These are phyloP conservation scores for Zele albiditarsus DNA, from an alignment of 2,888 invertebrate genomes.

Conservation along the genomic window DNA sequence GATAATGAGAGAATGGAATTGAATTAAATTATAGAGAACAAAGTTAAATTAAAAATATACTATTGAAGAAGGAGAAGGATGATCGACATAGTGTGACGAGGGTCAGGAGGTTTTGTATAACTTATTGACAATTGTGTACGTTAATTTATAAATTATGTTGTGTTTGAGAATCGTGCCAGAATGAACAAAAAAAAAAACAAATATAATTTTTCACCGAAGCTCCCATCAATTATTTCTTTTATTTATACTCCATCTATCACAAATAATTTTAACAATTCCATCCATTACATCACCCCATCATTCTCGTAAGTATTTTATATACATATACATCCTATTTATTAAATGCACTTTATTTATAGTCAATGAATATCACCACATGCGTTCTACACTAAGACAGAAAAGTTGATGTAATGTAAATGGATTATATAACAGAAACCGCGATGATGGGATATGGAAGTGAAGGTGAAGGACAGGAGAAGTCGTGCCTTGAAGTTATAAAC, in stretches of 20 bases:
- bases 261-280: slow-evolving; percentile 3
- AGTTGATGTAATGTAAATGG: neutral
- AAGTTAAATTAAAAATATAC: slow-evolving; percentile 11
- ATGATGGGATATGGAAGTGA: neutral
- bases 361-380: neutral
- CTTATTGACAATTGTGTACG: slow-evolving; percentile 70
- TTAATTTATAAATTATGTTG: slow-evolving; percentile 73
- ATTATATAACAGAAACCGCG: neutral
- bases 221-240: slow-evolving; percentile 42
- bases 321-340: neutral
- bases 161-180: slow-evolving; percentile 71
- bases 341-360: neutral
- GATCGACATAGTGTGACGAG: slow-evolving; percentile 1
- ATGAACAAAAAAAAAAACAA: slow-evolving; percentile 63
- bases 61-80: slow-evolving; percentile 14
- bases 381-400: neutral
- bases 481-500: slow-evolving; percentile 37
- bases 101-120: slow-evolving; percentile 56
- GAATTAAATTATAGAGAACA: neutral
- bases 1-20: neutral
- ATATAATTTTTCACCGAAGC: slow-evolving; percentile 72
- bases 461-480: slow-evolving; percentile 8
- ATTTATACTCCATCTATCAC: slow-evolving; percentile 42
- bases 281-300: slow-evolving; percentile 10
- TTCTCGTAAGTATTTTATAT: neutral